Evolutionary conservation across 2,113 vertebrate genomes (phyloP).

Genomic region (Poeciliopsis prolifica): DNA sequence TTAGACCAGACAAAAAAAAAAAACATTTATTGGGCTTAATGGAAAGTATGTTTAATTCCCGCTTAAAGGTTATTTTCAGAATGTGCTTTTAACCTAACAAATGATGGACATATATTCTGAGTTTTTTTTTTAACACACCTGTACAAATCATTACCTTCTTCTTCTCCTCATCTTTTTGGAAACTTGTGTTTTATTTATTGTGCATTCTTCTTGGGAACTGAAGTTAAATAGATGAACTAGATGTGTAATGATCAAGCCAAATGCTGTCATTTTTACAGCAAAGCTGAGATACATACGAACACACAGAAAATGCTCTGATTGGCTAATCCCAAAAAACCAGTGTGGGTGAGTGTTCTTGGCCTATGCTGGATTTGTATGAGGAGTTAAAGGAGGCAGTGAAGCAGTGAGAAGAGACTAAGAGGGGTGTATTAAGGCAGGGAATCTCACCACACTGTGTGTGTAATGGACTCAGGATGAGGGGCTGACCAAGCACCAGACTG

Average conservation of each 20-base stretch:
- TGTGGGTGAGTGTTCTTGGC: slow-evolving; percentile 29
- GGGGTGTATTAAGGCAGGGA: slow-evolving; percentile 74
- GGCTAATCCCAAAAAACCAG: slow-evolving; percentile 29
- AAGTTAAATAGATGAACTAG: not conserved
- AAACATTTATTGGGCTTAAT: not conserved
- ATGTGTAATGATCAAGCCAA: not conserved
- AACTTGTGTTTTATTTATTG: not conserved
- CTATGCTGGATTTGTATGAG: slow-evolving; percentile 52
- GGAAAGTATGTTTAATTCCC: not conserved
- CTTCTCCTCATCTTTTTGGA: not conserved
- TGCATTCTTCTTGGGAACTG: not conserved
- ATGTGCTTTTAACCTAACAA: not conserved
- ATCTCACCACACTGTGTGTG: slow-evolving; percentile 67
- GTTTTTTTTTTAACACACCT: not conserved
- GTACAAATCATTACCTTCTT: not conserved
- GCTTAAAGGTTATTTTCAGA: not conserved
- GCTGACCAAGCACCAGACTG: slow-evolving; percentile 73
- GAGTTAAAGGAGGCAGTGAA: slow-evolving; percentile 57
- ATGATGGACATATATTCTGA: not conserved
- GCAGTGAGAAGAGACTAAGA: slow-evolving; percentile 67
- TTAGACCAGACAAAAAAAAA: not conserved
- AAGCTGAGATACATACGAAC: not conserved
- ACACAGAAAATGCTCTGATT: not conserved
- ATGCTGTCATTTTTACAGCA: not conserved
- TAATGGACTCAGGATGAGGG: slow-evolving; percentile 80